These are phyloP conservation scores for Trematomus loennbergii DNA, from an alignment of 2,113 vertebrate genomes.

Conservation along the genomic window DNA sequence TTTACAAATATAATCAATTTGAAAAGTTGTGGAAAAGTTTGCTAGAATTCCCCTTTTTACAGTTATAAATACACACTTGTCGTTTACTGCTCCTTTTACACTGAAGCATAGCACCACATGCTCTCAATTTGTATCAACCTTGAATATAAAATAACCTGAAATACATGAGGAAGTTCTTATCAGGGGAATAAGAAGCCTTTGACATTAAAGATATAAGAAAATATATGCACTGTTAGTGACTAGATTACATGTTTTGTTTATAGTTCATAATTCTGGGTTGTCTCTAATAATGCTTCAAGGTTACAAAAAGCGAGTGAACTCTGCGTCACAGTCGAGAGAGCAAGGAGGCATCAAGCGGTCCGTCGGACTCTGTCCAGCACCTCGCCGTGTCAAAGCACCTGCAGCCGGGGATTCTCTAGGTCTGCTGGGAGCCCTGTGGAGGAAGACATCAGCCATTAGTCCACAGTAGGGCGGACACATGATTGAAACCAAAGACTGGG, in stretches of 20 bases:
- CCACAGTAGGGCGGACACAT: neutral
- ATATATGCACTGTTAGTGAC: constrained; percentile 85
- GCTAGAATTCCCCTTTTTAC: constrained; percentile 90
- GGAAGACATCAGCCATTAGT: constrained; percentile 15
- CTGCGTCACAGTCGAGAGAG: constrained; percentile 81
- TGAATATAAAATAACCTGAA: constrained; percentile 91
- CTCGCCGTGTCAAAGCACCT: constrained; percentile 49
- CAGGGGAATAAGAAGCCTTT: constrained; percentile 95
- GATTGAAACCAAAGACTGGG: neutral
- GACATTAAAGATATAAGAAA: constrained; percentile 89
- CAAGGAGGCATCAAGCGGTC: constrained; percentile 68
- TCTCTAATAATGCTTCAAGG: constrained; percentile 70
- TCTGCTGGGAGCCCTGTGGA: constrained; percentile 94
- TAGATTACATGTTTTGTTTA: constrained; percentile 81
- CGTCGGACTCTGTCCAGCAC: constrained; percentile 68
- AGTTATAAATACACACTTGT: constrained; percentile 91
- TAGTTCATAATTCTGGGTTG: constrained; percentile 65
- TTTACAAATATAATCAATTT: constrained; percentile 91
- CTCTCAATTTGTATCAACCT: constrained; percentile 90
- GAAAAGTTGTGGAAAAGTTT: constrained; percentile 87
- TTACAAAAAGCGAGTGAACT: constrained; percentile 74
- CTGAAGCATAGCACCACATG: constrained; percentile 94
- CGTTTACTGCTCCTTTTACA: constrained; percentile 88
- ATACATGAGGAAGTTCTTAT: constrained; percentile 81
- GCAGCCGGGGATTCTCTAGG: constrained; percentile 80